Percentiles rank a stretch among this genome's conserved stretches.
Conservation (phyloP, 2,113 vertebrate genomes). For the Megatriorchis doriae region DNA sequence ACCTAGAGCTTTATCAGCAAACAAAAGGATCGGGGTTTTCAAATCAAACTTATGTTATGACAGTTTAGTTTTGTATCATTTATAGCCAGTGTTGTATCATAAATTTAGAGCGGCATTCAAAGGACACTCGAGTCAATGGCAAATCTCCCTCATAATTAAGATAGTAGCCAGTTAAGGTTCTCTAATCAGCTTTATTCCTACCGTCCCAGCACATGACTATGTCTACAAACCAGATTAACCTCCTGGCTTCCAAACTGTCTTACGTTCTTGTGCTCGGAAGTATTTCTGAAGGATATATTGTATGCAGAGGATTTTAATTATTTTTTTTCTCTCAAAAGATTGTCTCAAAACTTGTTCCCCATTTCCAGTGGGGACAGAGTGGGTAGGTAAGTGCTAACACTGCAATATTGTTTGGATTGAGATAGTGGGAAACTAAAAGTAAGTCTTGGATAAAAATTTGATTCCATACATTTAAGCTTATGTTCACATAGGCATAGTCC, state of each 20-base stretch:
- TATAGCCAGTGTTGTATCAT: not conserved
- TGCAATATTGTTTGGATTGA: not conserved
- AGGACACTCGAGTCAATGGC: not conserved
- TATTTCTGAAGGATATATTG: not conserved
- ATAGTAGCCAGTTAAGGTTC: not conserved
- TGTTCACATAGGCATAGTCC: not conserved
- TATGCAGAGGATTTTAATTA: not conserved
- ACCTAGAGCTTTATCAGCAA: constrained; percentile 20
- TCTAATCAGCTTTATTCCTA: constrained; percentile 42
- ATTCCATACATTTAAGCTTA: not conserved
- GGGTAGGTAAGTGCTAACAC: not conserved
- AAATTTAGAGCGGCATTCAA: not conserved
- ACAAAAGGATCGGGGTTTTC: not conserved
- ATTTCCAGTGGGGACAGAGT: not conserved
- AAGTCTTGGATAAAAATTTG: not conserved
- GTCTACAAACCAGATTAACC: constrained; percentile 23
- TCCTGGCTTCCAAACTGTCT: not conserved
- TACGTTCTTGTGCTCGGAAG: not conserved
- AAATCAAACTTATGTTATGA: not conserved
- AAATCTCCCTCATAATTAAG: constrained; percentile 1
- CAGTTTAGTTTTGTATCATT: not conserved
- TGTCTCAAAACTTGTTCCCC: not conserved
- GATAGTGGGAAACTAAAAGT: not conserved
- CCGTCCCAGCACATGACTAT: not conserved
- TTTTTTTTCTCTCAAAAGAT: not conserved